Percentiles rank a stretch among this genome's conserved stretches.
These are phyloP conservation scores for Rhamphomyia laevipes DNA, from an alignment of 2,888 invertebrate genomes.

Conservation along the genomic window DNA sequence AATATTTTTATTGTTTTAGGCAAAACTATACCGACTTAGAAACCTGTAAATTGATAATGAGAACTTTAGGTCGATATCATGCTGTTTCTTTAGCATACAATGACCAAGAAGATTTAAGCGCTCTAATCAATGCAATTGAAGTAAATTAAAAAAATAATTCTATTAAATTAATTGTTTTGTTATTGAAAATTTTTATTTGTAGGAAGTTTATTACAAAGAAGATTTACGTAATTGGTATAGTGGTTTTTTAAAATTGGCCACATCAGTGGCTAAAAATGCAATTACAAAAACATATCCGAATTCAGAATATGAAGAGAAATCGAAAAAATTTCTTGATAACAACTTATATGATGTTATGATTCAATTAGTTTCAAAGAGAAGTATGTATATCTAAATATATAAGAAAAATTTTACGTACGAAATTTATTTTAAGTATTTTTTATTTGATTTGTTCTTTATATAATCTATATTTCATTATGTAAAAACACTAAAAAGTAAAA, in stretches of 20 bases:
- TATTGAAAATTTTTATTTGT: conserved; percentile 7
- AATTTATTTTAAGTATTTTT: too few species aligned
- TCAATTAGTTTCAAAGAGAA: conserved; percentile 25
- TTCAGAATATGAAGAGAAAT: conserved; percentile 44
- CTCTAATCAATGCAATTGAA: conserved; percentile 24
- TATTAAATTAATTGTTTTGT: too few species aligned
- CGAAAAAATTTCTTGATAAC: conserved; percentile 43
- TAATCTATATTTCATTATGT: too few species aligned
- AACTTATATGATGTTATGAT: conserved; percentile 41
- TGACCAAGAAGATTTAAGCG: conserved; percentile 36
- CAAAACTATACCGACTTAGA: conserved; percentile 42
- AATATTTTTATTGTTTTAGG: conserved; percentile 18
- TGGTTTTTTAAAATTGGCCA: conserved; percentile 42
- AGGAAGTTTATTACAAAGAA: conserved; percentile 49
- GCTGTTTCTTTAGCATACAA: conserved; percentile 45
- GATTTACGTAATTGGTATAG: conserved; percentile 45
- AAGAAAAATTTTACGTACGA: background rate
- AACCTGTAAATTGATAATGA: conserved; percentile 41
- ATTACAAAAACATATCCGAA: conserved; percentile 50
- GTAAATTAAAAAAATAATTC: conserved; percentile 7
- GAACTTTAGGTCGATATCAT: conserved; percentile 46
- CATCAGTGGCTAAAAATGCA: conserved; percentile 48
- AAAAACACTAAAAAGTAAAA: too few species aligned
- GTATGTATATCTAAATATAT: conserved; percentile 13
- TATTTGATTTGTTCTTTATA: too few species aligned